Base-by-base conservation (phyloP, 2,113 vertebrate species). In the Coptodon bakossiorum region DNA sequence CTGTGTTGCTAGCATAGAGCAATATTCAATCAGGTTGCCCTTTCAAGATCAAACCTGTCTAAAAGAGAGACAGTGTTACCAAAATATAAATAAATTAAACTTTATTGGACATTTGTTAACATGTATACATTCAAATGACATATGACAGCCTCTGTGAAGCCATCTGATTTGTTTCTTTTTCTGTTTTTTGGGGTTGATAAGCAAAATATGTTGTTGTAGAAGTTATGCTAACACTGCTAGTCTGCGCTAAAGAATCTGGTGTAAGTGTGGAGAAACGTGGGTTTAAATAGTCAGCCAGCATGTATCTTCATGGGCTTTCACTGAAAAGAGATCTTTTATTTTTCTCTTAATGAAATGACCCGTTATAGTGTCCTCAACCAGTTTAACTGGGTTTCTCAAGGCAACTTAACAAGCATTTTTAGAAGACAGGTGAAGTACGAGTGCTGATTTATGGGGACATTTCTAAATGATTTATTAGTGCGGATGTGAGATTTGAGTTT, bases 401-500 rank as follows among this genome's bases (percentile, higher is more conserved):
- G 80, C 68, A 36, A 82, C 57, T 80, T 48, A 80, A 57, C 16
- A 71, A 81, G 38, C 48, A 85, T 29, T 24, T 40, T 36, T 59
- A 52, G 22, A 24, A 76, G 48, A 63, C 16, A 66, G 40, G 34
- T 81, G 13, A 79, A 80, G 85, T 82, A 83, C 57, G 36, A 38
- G 45, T 86, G 71, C 80, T 56, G 81, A 66, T 45, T 85, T 48
- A 19, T 54, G 71, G 84, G 79, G 80, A 45, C 34, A 80, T 80
- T 78, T 86, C 48, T 82, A 50, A 80, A 38, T 63, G 43, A 9
- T 82, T 83, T 38, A 10, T 68, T 29, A 12, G 43, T 31, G 24
- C 5, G 50, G 52, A 86, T 80, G 73, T 90, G 88, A 93, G 90
- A 88, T 94, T 94, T 94, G 91, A 88, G 90, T 85, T 91, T 59